These are phyloP conservation scores for Agonum fuliginosum DNA, from an alignment of 2,888 invertebrate genomes.

Conservation along the genomic window DNA sequence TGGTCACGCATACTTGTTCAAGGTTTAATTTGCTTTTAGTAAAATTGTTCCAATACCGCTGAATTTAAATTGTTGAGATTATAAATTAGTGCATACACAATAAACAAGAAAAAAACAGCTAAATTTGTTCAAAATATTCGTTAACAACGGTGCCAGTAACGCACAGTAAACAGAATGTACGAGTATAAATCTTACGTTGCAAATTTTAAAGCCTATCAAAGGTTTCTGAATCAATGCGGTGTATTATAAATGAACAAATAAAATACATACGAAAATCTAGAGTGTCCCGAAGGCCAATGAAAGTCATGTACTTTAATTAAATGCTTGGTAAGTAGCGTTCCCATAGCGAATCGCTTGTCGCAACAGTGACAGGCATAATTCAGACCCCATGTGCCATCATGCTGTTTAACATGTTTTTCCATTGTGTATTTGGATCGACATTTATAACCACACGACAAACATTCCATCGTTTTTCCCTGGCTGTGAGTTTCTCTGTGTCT, in stretches of 20 bases:
- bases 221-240: too few relatives aligned
- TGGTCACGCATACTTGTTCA: too few relatives aligned
- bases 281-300: slow-evolving; percentile 85
- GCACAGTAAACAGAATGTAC: too few relatives aligned
- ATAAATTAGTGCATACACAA: too few relatives aligned
- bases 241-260: background rate
- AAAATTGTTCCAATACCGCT: too few relatives aligned
- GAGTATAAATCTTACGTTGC: too few relatives aligned
- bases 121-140: too few relatives aligned
- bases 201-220: too few relatives aligned
- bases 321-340: slow-evolving; percentile 82
- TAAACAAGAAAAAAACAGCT: too few relatives aligned
- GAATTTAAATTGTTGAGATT: too few relatives aligned
- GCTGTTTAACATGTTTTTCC: slow-evolving; percentile 68
- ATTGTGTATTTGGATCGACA: slow-evolving; percentile 69
- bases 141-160: too few relatives aligned
- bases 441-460: slow-evolving; percentile 72
- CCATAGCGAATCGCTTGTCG: slow-evolving; percentile 80
- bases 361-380: slow-evolving; percentile 84
- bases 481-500: slow-evolving; percentile 76
- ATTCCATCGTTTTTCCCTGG: slow-evolving; percentile 68
- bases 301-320: slow-evolving; percentile 83
- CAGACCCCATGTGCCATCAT: slow-evolving; percentile 63
- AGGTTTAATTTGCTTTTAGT: too few relatives aligned
- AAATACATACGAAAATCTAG: slow-evolving; percentile 78